Percentiles rank a stretch among this genome's conserved stretches.
Evolutionary conservation across 2,113 vertebrate genomes (phyloP).

Genomic region (Ictalurus punctatus): DNA sequence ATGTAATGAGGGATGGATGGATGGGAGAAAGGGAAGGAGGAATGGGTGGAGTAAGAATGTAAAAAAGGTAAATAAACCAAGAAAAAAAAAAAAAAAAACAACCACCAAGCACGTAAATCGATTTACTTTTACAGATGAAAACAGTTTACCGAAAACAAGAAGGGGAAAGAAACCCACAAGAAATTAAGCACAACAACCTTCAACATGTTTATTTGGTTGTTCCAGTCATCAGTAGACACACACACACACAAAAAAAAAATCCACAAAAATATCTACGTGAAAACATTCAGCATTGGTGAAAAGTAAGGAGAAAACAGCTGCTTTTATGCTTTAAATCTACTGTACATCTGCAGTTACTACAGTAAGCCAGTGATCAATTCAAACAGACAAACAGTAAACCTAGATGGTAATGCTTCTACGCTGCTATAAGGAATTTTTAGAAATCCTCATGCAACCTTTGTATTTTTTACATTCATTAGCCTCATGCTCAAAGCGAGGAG

Average conservation of each 20-base stretch:
- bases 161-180: neutral
- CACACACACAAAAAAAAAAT: neutral
- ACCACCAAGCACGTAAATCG: neutral
- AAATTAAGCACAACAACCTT: neutral
- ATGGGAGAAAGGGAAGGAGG: neutral
- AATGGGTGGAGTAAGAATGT: neutral
- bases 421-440: neutral
- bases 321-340: neutral
- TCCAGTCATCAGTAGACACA: slow-evolving; percentile 33
- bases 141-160: neutral
- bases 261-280: slow-evolving; percentile 17
- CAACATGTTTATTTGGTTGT: slow-evolving; percentile 43
- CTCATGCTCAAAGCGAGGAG: slow-evolving; percentile 58
- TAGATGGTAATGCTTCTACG: neutral
- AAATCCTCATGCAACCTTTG: slow-evolving; percentile 12
- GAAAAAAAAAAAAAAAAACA: neutral
- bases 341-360: neutral
- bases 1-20: too few relatives aligned
- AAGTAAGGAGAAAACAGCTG: slow-evolving; percentile 20
- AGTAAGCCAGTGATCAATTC: slow-evolving; percentile 19
- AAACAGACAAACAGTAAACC: neutral
- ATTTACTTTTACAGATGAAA: neutral
- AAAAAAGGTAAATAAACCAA: neutral
- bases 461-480: slow-evolving; percentile 49
- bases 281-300: slow-evolving; percentile 35